Conservation (phyloP, 2,797 vertebrate genomes). For the Pelodytes ibericus region DNA sequence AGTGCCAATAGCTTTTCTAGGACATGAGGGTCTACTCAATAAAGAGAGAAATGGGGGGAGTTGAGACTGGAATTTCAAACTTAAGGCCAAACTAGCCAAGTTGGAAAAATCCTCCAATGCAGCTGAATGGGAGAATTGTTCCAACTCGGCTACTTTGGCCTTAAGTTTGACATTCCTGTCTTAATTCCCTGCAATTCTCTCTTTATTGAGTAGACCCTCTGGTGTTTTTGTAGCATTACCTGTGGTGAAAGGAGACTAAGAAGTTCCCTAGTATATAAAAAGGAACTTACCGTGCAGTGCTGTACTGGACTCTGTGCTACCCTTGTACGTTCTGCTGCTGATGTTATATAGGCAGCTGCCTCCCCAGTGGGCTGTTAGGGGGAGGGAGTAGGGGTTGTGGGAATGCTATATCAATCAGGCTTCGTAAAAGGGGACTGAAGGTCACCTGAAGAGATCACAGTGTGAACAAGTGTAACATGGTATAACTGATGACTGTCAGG, state of each 20-base stretch:
- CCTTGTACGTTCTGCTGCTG: neutral
- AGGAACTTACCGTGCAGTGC: conserved; percentile 27
- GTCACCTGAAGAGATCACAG: neutral
- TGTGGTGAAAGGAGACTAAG: neutral
- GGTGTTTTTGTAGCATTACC: neutral
- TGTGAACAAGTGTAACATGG: neutral
- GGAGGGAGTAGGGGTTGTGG: conserved; percentile 2
- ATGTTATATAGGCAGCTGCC: conserved; percentile 39
- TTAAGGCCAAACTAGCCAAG: too few relatives aligned
- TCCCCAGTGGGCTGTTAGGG: neutral
- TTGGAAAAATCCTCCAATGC: too few relatives aligned
- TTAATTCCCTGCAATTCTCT: too few relatives aligned
- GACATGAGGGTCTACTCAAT: too few relatives aligned
- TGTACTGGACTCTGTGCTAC: conserved; percentile 11
- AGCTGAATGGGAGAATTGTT: too few relatives aligned
- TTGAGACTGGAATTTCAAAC: too few relatives aligned
- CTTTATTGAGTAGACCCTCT: too few relatives aligned
- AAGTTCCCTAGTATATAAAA: neutral
- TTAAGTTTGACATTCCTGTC: too few relatives aligned
- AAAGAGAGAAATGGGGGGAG: too few relatives aligned
- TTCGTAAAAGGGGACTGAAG: conserved; percentile 4
- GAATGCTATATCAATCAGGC: neutral
- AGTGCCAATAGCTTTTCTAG: too few relatives aligned
- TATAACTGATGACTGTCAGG: conserved; percentile 27
- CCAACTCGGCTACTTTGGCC: too few relatives aligned